phyloP scores from a whole-genome alignment of 2,797 vertebrate genomes.

The Danio jaintianensis region DNA sequence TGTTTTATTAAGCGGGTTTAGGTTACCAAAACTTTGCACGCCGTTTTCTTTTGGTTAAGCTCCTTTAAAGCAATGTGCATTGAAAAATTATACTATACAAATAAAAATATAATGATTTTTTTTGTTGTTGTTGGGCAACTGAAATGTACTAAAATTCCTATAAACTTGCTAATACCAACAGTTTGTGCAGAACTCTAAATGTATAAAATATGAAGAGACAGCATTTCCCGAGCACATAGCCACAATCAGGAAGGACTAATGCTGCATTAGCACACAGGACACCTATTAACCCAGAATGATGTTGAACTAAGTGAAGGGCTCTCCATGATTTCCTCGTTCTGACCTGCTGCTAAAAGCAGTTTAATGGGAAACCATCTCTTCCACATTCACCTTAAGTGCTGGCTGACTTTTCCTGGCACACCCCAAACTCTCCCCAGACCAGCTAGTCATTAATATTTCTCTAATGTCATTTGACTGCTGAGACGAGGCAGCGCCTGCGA shows the following conservation, averaged over 20 bases:
- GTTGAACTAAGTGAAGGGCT: slow-evolving; percentile 39
- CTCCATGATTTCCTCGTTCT: slow-evolving; percentile 37
- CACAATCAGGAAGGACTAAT: slow-evolving; percentile 22
- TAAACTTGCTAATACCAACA: background rate
- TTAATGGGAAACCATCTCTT: slow-evolving; percentile 46
- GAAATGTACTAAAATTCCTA: background rate
- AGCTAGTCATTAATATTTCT: slow-evolving; percentile 43
- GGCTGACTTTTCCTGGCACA: slow-evolving; percentile 32
- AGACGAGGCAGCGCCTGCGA: background rate
- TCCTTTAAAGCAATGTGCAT: background rate
- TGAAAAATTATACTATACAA: background rate
- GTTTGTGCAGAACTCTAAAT: background rate
- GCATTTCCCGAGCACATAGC: background rate
- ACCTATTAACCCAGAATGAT: slow-evolving; percentile 37
- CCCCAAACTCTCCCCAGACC: slow-evolving; percentile 17
- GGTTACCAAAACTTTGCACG: background rate
- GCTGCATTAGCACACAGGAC: slow-evolving; percentile 38
- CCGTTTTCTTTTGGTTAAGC: background rate
- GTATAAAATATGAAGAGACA: slow-evolving; percentile 9
- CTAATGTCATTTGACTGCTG: slow-evolving; percentile 27
- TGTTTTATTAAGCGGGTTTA: background rate
- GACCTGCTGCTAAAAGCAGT: slow-evolving; percentile 39
- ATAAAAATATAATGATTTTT: background rate
- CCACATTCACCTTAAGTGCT: slow-evolving; percentile 38
- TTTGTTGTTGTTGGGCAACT: background rate